Base-by-base conservation (phyloP, 53 echinoderm and acorn worm species). In the Paracentrotus lividus region DNA sequence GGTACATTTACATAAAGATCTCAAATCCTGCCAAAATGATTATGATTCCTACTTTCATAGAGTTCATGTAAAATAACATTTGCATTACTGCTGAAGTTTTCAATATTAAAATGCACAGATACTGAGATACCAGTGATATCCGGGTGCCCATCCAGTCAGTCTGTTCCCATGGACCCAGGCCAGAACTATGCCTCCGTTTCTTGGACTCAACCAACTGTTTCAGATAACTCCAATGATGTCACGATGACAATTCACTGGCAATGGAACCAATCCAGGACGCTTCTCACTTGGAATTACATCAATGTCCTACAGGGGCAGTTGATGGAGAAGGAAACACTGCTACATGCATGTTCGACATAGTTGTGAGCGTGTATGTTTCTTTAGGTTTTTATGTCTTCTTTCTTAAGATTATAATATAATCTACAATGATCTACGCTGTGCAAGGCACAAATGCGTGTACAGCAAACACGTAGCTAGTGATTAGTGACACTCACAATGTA, bases 311-410 rank as follows among this genome's bases (percentile, higher is more conserved):
- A 77, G 18, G 42, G 77, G 42, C 42, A n/a, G 77, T 40, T 20
- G 77, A 77, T 42, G 77, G 16, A 3, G 77, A 12, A 26, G 81
- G 47, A 44, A 81, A 81, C 26, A 81, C 3, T 10, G 81, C 81
- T 10, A 81, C 81, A 9, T 81, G 81, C 81, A 81, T 81, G 81
- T 81, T 81, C n/a, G 45, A 21, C n/a, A 47, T 81, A 9, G 47
- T 24, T 45, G 81, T 81, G 8, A 81, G 44, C n/a, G 81, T n/a
- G 81, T 81, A 81, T 0, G 45, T 45, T n/a, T n/a, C n/a, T n/a
- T n/a, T n/a, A n/a, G n/a, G n/a, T 15, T n/a, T n/a, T n/a, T n/a
- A n/a, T n/a, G n/a, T n/a, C n/a, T n/a, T n/a, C 64, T 12, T 12
- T 67, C 67, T 0, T 24, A 31, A 6, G 33, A 0, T 32, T 0